These are phyloP conservation scores for Megalonaias nervosa DNA, from an alignment of 1,140 invertebrate species.

Conservation along the genomic window DNA sequence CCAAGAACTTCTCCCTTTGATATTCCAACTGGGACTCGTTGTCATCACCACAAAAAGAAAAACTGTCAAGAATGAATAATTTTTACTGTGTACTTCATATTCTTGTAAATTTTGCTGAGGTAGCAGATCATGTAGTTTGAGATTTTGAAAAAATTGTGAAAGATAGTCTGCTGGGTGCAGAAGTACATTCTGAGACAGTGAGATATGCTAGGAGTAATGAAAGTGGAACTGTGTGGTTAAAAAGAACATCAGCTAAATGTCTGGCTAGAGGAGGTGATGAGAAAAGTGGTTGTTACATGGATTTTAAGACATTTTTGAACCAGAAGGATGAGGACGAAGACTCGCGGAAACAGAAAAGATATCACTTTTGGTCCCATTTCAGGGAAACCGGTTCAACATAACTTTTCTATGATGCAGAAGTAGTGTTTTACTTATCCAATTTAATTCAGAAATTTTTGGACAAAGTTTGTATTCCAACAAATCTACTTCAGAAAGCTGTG, in stretches of 20 bases:
- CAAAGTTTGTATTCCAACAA: conserved; percentile 18
- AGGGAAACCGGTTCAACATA: conserved; percentile 37
- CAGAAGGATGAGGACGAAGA: conserved; percentile 20
- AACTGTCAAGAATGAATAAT: conserved; percentile 21
- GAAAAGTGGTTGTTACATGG: no score
- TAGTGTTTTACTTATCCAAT: conserved; percentile 22
- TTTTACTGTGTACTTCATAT: conserved; percentile 32
- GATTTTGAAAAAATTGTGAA: conserved; percentile 22
- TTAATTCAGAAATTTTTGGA: conserved; percentile 26
- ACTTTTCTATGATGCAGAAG: conserved; percentile 40
- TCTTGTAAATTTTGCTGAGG: conserved; percentile 35
- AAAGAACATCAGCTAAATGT: no score
- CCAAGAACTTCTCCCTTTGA: no score
- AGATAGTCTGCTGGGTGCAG: conserved; percentile 19
- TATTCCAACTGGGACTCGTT: no score
- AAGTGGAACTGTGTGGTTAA: no score
- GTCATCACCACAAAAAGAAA: no score
- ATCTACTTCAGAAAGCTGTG: conserved; percentile 24
- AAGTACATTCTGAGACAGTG: conserved; percentile 18
- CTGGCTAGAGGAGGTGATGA: no score
- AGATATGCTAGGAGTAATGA: conserved; percentile 9
- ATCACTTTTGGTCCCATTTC: conserved; percentile 26
- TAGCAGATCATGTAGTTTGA: conserved; percentile 14
- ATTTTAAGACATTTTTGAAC: conserved; percentile 31
- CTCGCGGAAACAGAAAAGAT: not conserved